phyloP scores from a whole-genome alignment of 1,140 invertebrate species.

The Telenomus remus region DNA sequence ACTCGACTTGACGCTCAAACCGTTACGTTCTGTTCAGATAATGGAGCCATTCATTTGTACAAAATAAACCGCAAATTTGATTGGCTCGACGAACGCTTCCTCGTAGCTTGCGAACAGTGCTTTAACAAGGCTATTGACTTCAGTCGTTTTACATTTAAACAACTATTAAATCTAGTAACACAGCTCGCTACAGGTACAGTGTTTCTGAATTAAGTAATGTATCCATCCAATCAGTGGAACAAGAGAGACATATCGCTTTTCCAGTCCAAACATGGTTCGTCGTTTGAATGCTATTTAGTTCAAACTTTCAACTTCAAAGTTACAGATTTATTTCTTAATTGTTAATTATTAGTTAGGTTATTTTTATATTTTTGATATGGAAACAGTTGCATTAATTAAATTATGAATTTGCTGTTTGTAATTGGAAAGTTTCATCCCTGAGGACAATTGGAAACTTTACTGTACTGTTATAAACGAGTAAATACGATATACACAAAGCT shows the following conservation, averaged over 20 bases:
- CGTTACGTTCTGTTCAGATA: constrained; percentile 40
- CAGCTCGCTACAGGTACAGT: constrained; percentile 27
- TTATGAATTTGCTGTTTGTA: no score
- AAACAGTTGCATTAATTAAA: no score
- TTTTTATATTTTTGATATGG: no score
- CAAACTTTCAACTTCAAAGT: no score
- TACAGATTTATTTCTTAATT: no score
- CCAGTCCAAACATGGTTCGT: no score
- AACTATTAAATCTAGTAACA: constrained; percentile 39
- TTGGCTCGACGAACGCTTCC: constrained; percentile 37
- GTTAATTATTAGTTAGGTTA: no score
- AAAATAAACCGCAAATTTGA: constrained; percentile 60
- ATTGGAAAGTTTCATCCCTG: no score
- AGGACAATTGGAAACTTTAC: no score
- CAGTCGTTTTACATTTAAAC: constrained; percentile 52
- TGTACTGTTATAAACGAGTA: no score
- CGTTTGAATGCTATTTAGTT: no score
- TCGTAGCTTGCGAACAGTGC: constrained; percentile 35
- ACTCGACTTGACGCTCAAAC: constrained; percentile 35
- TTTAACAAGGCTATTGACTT: constrained; percentile 43
- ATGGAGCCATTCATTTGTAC: constrained; percentile 55
- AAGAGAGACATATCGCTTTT: constrained; percentile 12
- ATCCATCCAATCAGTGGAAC: constrained; percentile 10
- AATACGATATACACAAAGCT: no score
- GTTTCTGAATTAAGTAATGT: constrained; percentile 35